Base-by-base conservation (phyloP, 2,113 vertebrate species). In the Parotia lawesii region DNA sequence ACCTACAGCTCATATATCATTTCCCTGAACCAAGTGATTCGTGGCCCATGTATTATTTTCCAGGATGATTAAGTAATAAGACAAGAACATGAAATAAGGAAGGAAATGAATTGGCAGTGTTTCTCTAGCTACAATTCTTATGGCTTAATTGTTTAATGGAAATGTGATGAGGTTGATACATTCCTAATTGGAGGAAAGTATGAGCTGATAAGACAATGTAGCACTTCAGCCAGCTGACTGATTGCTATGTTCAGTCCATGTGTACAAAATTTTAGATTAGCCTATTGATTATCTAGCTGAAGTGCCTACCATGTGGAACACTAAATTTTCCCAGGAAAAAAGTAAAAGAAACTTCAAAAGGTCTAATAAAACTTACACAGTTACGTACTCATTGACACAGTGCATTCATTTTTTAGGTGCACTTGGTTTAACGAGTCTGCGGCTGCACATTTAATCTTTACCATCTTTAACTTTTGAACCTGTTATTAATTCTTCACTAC, bases 401-500 rank as follows among this genome's bases (percentile, higher is more conserved):
- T 58, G 31, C 28, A 64, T 92, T 96, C 15, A 28, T 37, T 70
- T 90, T 95, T 93, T 83, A 81, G 21, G 10, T 95, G 29, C 15
- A 7, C 5, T 85, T 72, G 33, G 25, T 78, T 93, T 93, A 94
- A 74, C 72, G 48, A 93, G 47, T 69, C 72, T 93, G 84, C 51
- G 76, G 56, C 23, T 96, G 83, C 48, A 95, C 77, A 65, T 90
- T 90, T 91, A 85, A 70, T 91, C 65, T 95, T 96, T 81, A 86
- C 53, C 7, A 31, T 81, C 53, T 96, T 97, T 96, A 79, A 91
- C 37, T 96, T 94, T 87, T 72, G 69, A 91, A 92, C 15, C 15
- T 57, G 20, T 42, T 61, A 89, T 38, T 75, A 92, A 84, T 88
- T 96, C 38, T 92, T 92, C 45, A 57, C 29, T 93, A 58, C 78